Base-by-base conservation (phyloP, 2,113 vertebrate species). In the Pandion haliaetus region DNA sequence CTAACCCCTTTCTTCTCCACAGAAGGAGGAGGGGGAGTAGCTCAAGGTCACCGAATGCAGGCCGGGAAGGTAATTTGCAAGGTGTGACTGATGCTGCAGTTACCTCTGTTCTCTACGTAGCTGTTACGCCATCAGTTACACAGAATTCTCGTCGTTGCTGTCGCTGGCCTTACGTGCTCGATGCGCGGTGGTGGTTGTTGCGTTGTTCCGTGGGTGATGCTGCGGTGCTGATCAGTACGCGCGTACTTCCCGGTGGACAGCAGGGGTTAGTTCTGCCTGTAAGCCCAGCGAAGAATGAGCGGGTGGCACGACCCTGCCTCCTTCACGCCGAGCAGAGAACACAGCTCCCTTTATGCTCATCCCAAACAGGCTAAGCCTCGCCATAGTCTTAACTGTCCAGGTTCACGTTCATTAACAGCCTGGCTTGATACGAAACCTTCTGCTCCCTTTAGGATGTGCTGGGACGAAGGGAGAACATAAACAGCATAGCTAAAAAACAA, bases 371-470 rank as follows among this genome's bases (percentile, higher is more conserved):
- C 70, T 14, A 20, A 78, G 65, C 87, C 59, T 78, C 28, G 0
- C 0, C 3, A 40, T 11, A 78, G 49, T 66, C 88, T 67, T 40
- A 79, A 45, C 1, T 84, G 63, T 47, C 86, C 78, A 90, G 85
- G 91, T 79, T 71, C 70, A 36, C n/a, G 3, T 52, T 58, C 10
- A 2, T 14, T 57, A 87, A 69, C 65, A 84, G 82, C 84, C 83
- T 71, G 63, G 83, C 88, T 90, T 80, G 63, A 86, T 79, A 74
- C 2, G 0, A 69, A 82, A 63, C 57, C 86, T 81, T 72, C 84
- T 92, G 93, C 95, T 88, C 66, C 86, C 86, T 90, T 92, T 73
- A 62, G 91, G 91, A 57, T 92, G 93, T 95, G 93, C 82, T 96
- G 95, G 85, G 85, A 78, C 17, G 20, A 55, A 88, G 88, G 93